A percentile compares a stretch with the other conserved stretches of the same genome.
phyloP scores from a whole-genome alignment of 2,797 vertebrate species.

The Pangasius macronema region DNA sequence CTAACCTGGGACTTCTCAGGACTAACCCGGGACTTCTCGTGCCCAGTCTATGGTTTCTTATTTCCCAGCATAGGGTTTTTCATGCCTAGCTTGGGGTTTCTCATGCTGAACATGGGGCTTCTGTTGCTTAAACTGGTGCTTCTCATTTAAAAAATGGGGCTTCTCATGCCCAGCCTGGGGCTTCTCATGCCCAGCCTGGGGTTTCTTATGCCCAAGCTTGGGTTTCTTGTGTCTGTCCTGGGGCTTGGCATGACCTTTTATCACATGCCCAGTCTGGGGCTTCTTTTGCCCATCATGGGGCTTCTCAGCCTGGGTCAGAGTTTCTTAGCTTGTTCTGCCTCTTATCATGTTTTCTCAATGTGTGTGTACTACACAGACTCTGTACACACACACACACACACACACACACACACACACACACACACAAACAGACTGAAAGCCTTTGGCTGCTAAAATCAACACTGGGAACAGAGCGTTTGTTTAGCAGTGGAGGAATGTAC shows the following conservation, averaged over 20 bases:
- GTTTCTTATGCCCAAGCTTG: no score
- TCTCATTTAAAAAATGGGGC: no score
- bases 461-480: constrained; percentile 68
- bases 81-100: neutral
- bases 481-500: constrained; percentile 52
- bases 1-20: neutral
- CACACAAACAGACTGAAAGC: constrained; percentile 69
- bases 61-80: neutral
- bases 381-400: constrained; percentile 33
- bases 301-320: neutral
- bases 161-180: no score
- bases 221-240: neutral
- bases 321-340: neutral
- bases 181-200: no score
- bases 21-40: neutral
- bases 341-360: neutral
- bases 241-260: neutral
- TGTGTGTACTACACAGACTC: neutral
- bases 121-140: neutral
- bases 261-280: neutral
- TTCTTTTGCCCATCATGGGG: neutral
- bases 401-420: constrained; percentile 51
- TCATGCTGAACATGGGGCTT: neutral
- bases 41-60: no score
- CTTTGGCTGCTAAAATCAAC: constrained; percentile 73